Base-by-base conservation (phyloP, 2,888 invertebrate species). In the Cantharis lateralis region DNA sequence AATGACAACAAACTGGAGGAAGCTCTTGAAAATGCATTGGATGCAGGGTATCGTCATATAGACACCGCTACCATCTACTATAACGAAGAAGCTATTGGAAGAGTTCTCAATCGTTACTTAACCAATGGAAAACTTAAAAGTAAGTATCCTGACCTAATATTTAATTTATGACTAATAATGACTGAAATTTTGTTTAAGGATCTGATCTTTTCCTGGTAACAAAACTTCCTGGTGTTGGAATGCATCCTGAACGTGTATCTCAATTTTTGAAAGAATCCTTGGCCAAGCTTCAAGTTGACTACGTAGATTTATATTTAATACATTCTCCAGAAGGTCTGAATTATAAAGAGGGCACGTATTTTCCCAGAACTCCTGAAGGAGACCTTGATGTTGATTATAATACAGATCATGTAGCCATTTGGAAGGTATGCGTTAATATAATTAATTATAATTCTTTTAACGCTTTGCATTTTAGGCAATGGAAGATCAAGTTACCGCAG, bases 201-300 rank as follows among this genome's bases (percentile, higher is more conserved):
- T 93, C 94, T 81, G 94, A 96, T 62, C 87, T 96, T 0, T 96
- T 94, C 85, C 90, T 96, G 64, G 93, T 93, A 61, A 95, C 95
- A 15, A 96, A 96, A 87, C 90, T 95, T 81, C 91, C 92, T n/a
- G 91, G 91, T 10, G 87, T 89, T 83, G 91, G 92, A 91, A 82
- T 85, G 82, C 89, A 90, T 1, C 90, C 93, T 0, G 90, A 91
- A 28, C 86, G 89, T 66, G 92, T 94, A 10, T 90, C 91, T 82
- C 90, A 91, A 71, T 92, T 89, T 84, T 89, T 95, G 71, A 90
- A 90, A 78, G 90, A 89, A 61, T 95, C 95, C 0, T 86, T 94
- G 75, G 86, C 89, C 11, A 91, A 92, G 83, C 88, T 96, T 26
- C 92, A 93, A 69, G 84, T 95, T 79, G 92, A 93, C 26, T 96